Evolutionary conservation across 2,113 vertebrate genomes (phyloP), one percentile per base, ranked within the genome.

Genomic region (Grallaria varia): DNA sequence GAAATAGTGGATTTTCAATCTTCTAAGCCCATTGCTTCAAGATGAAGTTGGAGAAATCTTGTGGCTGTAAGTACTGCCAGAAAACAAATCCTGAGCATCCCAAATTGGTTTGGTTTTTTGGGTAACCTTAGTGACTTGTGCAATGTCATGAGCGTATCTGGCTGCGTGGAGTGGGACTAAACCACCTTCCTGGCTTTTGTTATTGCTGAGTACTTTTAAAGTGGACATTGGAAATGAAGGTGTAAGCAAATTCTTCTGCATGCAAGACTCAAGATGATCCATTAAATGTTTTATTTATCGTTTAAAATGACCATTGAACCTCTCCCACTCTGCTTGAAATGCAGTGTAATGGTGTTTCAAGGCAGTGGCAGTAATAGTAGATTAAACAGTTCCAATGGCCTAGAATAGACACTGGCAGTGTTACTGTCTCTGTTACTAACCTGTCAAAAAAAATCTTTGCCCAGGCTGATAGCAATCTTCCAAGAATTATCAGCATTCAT

Each of bases 1-100:
- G 16, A 88, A 94, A 88, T 16, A 84, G 75, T 76, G 84, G 67
- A 59, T 91, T 94, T 93, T 84, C 75, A 74, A 4, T 85, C 71
- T 47, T 88, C 20, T 91, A 72, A 94, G 17, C 35, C 72, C 52
- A 44, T 78, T 81, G 79, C 82, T 66, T 96, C 79, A 56, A 74
- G 68, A 0, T 55, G 81, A 85, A 89, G 58, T 68, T 82, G 55
- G 63, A 68, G 56, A 87, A 95, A 89, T 84, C 52, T 81, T 56
- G 33, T 55, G 64, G 11, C 12, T 85, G 53, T 81, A 68, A 68
- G 37, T 77, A 52, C 52, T 84, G 42, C 39, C 73, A 77, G 76
- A 72, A 93, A 93, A 83, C 39, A 80, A 94, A 86, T 81, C 50
- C 49, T 42, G 53, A 62, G 63, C 63, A 50, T 85, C 68, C 37